These are phyloP conservation scores for Lethenteron reissneri DNA, from an alignment of 2,113 vertebrate species.

Conservation along the genomic window DNA sequence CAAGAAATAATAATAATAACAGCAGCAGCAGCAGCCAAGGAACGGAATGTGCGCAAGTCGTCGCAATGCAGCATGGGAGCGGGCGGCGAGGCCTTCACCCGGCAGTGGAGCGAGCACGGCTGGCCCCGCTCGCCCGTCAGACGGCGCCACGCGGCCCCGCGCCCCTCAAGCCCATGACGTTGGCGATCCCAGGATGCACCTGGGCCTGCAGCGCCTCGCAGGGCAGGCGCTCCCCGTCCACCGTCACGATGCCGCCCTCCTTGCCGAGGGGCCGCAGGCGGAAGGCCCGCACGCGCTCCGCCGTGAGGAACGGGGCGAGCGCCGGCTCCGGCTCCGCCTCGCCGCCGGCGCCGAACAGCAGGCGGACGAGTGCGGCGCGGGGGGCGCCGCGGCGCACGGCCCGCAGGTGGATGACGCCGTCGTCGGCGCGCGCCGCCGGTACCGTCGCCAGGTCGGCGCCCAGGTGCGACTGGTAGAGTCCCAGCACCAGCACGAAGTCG, in stretches of 20 bases:
- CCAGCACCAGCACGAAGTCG: slow-evolving; percentile 54
- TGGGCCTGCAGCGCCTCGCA: slow-evolving; percentile 63
- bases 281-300: slow-evolving; percentile 42
- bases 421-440: slow-evolving; percentile 44
- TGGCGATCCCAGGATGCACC: slow-evolving; percentile 22
- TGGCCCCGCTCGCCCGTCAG: slow-evolving; percentile 33
- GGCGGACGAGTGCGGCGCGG: slow-evolving; percentile 37
- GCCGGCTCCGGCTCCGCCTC: slow-evolving; percentile 47
- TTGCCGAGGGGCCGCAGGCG: slow-evolving; percentile 50
- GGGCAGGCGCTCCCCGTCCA: slow-evolving; percentile 59
- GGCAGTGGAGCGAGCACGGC: no score
- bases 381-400: slow-evolving; percentile 53
- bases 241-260: slow-evolving; percentile 50
- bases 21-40: no score
- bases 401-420: slow-evolving; percentile 53
- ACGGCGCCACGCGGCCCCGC: slow-evolving; percentile 55
- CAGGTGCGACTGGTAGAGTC: slow-evolving; percentile 48
- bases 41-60: no score
- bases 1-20: no score
- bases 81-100: no score
- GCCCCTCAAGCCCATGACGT: slow-evolving; percentile 42
- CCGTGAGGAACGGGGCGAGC: slow-evolving; percentile 39
- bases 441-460: slow-evolving; percentile 45
- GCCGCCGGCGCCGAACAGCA: slow-evolving; percentile 60
- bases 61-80: no score